A percentile compares a stretch with the other conserved stretches of the same genome.
Evolutionary conservation across 2,888 invertebrate genomes (phyloP).

Genomic region (Eretmocerus hayati): DNA sequence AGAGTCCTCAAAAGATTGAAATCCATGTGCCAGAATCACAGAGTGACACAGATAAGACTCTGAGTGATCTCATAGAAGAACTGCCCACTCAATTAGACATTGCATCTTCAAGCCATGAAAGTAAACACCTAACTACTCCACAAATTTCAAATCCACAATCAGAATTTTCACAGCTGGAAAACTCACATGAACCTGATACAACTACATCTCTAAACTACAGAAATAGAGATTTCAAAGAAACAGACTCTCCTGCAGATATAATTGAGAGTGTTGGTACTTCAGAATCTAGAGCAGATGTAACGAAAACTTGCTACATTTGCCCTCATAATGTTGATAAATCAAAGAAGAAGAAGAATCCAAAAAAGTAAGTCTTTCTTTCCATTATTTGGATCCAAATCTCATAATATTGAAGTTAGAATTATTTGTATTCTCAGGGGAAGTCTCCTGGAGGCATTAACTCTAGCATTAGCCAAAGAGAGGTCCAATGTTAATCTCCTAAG

Average conservation of each 20-base stretch:
- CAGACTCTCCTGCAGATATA: not conserved
- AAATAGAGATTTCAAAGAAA: not conserved
- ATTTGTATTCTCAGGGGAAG: conserved; percentile 12
- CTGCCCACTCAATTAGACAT: conserved; percentile 7
- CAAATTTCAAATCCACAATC: conserved; percentile 14
- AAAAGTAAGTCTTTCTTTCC: conserved; percentile 13
- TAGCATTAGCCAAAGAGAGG: conserved; percentile 15
- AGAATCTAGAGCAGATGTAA: conserved; percentile 11
- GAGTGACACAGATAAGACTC: conserved; percentile 15
- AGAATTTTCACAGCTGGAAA: conserved; percentile 3
- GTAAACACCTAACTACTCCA: conserved; percentile 2
- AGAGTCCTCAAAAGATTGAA: conserved; percentile 4
- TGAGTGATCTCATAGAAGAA: conserved; percentile 20
- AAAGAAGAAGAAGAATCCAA: conserved; percentile 7
- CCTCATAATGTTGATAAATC: conserved; percentile 3
- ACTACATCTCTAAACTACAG: not conserved
- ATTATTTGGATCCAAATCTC: not conserved
- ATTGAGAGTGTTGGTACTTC: conserved; percentile 11
- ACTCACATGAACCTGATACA: not conserved
- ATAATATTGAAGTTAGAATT: not conserved
- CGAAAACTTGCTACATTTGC: conserved; percentile 11
- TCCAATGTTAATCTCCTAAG: conserved; percentile 16
- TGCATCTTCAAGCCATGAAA: not conserved
- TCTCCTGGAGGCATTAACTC: conserved; percentile 8
- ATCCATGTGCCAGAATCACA: conserved; percentile 6